phyloP scores from a whole-genome alignment of 2,113 vertebrate species.

The Limanda limanda region DNA sequence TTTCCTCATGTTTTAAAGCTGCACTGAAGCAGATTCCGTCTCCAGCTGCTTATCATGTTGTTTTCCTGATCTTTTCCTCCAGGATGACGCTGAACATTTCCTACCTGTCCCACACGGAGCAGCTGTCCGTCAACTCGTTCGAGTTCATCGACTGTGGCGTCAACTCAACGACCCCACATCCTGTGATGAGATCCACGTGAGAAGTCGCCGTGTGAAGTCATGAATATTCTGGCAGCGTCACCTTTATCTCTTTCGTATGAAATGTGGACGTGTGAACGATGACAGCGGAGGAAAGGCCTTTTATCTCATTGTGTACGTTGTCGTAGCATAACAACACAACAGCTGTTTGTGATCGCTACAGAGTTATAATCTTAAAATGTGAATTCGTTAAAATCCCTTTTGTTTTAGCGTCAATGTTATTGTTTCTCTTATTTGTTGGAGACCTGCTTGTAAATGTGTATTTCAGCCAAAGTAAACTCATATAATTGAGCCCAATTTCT shows the following conservation, averaged over 20 bases:
- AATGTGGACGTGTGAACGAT: constrained; percentile 4
- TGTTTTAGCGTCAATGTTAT: not conserved
- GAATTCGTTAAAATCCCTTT: not conserved
- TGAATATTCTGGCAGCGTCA: constrained; percentile 1
- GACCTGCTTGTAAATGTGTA: not conserved
- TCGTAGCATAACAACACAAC: constrained; percentile 7
- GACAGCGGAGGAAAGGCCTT: not conserved
- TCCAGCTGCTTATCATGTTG: not conserved
- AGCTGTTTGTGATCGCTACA: constrained; percentile 24
- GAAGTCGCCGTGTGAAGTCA: not conserved
- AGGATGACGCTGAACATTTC: constrained; percentile 88
- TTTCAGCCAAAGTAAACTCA: too few species aligned
- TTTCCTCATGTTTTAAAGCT: too few species aligned
- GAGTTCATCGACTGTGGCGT: constrained; percentile 90
- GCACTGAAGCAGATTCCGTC: too few species aligned
- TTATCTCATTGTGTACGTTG: constrained; percentile 26
- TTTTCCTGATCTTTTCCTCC: not conserved
- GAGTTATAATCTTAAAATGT: not conserved
- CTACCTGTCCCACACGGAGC: constrained; percentile 85
- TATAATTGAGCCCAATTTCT: too few species aligned
- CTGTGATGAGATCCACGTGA: constrained; percentile 3
- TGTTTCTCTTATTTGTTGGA: not conserved
- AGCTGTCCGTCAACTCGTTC: constrained; percentile 84
- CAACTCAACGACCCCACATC: constrained; percentile 79
- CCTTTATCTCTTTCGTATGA: not conserved